Evolutionary conservation across 2,113 vertebrate genomes (phyloP), one percentile per base, ranked within the genome.

Genomic region (Crotophaga sulcirostris): DNA sequence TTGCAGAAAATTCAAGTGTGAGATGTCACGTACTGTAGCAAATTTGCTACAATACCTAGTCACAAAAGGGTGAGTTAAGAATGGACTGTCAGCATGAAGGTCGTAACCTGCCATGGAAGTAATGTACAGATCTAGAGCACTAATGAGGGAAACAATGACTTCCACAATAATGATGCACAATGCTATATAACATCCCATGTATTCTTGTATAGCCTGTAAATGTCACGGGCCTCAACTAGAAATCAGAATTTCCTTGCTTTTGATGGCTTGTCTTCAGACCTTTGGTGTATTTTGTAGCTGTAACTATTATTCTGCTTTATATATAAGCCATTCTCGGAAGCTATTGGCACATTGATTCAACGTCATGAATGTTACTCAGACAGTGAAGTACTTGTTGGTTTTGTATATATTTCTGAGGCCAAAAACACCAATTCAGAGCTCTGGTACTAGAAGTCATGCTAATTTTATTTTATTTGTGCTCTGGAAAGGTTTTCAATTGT

Each of bases 71-170:
- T 97, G 96, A 97, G 95, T 97, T 89, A 97, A 97, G 82, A 95
- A 96, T 97, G 84, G 92, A 96, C 85, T 94, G 95, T 93, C 94
- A 97, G 95, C 96, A 87, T 84, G 94, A 92, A 94, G 96, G 94
- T 94, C 91, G 1, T 93, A 96, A 97, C 93, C 96, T 93, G 93
- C 94, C 87, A 94, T 97, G 97, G 93, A 94, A 95, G 97, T 96
- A 97, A 97, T 96, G 96, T 95, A 93, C 96, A 97, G 96, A 97
- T 97, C 96, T 97, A 95, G 95, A 95, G 96, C 94, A 11, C 97
- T 97, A 97, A 97, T 97, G 96, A 97, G 97, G 97, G 96, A 96
- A 97, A 97, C 96, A 97, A 97, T 97, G 95, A 97, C 97, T 97
- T 97, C 94, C 89, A 96, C 97, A 95, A 97, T 97, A 97, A 97